phyloP scores from a whole-genome alignment of 2,113 vertebrate genomes.

The Poeciliopsis turrubarensis region DNA sequence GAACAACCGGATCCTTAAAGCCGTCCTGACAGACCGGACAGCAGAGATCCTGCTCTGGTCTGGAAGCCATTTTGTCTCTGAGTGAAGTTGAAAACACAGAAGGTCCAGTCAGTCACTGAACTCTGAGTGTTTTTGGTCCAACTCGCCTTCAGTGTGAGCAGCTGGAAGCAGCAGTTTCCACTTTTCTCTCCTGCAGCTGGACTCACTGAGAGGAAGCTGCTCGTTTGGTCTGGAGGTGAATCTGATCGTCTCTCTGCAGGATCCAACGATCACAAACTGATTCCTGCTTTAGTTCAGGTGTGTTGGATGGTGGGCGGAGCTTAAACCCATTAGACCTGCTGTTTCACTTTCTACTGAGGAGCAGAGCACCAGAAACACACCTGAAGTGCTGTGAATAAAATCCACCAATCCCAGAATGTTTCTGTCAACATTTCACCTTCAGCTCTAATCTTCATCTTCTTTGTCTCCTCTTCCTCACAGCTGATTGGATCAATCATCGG shows the following conservation, averaged over 20 bases:
- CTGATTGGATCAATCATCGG: constrained; percentile 96
- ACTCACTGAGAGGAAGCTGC: not conserved
- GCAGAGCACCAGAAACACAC: not conserved
- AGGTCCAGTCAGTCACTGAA: no score
- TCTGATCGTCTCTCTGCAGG: no score
- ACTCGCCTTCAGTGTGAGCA: no score
- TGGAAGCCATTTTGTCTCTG: no score
- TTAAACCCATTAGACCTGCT: not conserved
- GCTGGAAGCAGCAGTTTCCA: no score
- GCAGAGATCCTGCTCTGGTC: no score
- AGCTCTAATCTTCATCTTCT: constrained; percentile 8
- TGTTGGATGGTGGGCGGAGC: no score
- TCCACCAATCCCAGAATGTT: no score
- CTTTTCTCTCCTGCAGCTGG: not conserved
- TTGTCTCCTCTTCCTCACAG: constrained; percentile 60
- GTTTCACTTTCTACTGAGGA: not conserved
- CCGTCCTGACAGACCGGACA: no score
- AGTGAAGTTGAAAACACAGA: no score
- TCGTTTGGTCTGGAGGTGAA: not conserved
- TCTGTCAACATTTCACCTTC: not conserved
- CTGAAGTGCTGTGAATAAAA: not conserved
- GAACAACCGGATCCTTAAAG: no score
- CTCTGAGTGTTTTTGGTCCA: no score
- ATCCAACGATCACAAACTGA: not conserved
- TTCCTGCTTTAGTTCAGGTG: not conserved